Evolutionary conservation across 2,888 invertebrate genomes (phyloP).

Genomic region (Melieria omissa): DNA sequence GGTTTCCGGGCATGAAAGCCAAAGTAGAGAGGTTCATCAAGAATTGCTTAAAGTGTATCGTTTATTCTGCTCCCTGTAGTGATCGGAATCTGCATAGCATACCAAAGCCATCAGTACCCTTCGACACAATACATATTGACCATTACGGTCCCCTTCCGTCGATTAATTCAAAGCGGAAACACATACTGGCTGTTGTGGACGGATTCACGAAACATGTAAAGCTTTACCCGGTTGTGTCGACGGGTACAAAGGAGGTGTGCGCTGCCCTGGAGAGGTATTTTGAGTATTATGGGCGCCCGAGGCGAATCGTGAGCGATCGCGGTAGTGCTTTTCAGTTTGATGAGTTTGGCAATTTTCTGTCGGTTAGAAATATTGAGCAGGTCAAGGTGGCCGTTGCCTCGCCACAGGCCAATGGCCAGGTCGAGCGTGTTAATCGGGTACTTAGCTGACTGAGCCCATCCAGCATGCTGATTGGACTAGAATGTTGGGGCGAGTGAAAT

Average conservation of each 20-base stretch:
- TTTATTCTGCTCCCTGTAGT: not conserved
- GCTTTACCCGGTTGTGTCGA: conserved; percentile 17
- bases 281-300: not conserved
- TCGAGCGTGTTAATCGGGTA: conserved; percentile 36
- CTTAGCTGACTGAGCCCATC: conserved; percentile 29
- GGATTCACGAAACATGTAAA: conserved; percentile 20
- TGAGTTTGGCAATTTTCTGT: conserved; percentile 29
- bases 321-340: conserved; percentile 32
- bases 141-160: conserved; percentile 24
- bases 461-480: conserved; percentile 33
- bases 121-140: conserved; percentile 16
- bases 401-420: conserved; percentile 37
- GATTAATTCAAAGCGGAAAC: not conserved
- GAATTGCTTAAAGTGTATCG: conserved; percentile 29
- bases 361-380: conserved; percentile 34
- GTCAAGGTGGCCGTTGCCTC: conserved; percentile 34
- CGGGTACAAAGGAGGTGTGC: conserved; percentile 5
- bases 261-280: not conserved
- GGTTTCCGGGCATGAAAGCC: conserved; percentile 20
- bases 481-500: conserved; percentile 27
- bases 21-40: conserved; percentile 18
- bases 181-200: conserved; percentile 20
- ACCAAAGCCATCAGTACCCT: not conserved
- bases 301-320: conserved; percentile 13
- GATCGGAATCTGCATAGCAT: no score